phyloP scores from a whole-genome alignment of 2,113 vertebrate genomes.

The Ailurus styani region DNA sequence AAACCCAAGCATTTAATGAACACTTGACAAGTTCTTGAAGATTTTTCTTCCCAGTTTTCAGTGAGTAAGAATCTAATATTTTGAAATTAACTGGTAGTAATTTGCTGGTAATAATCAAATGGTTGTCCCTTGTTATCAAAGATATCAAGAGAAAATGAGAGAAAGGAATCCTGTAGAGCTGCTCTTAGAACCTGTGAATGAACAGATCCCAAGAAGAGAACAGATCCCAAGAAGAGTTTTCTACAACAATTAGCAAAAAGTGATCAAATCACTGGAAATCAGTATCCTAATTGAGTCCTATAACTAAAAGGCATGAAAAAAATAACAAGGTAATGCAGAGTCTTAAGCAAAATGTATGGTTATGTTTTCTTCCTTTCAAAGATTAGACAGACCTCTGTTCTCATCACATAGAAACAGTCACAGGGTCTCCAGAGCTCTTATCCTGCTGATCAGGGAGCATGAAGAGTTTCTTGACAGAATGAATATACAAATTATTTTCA shows the following conservation, averaged over 20 bases:
- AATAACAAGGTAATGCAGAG: background rate
- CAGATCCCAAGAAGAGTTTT: background rate
- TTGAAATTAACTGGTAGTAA: background rate
- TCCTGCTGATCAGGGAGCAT: background rate
- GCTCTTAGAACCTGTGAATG: background rate
- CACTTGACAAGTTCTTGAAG: background rate
- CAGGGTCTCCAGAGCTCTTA: background rate
- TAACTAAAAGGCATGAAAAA: background rate
- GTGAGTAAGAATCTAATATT: background rate
- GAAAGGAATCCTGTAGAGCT: background rate
- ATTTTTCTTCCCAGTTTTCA: background rate
- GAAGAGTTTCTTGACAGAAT: background rate
- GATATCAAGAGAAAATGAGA: background rate
- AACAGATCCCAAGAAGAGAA: background rate
- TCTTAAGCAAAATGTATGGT: background rate
- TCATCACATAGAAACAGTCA: background rate
- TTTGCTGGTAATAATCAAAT: background rate
- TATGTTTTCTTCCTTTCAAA: background rate
- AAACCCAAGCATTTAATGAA: background rate
- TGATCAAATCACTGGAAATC: background rate
- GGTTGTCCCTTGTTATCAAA: background rate
- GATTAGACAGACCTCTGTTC: background rate
- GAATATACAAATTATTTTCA: background rate
- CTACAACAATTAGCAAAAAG: background rate
- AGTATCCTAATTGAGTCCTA: background rate